Evolutionary conservation across 2,888 invertebrate species (phyloP), one percentile per base, ranked within the genome.

Genomic region (Tetranychus truncatus): DNA sequence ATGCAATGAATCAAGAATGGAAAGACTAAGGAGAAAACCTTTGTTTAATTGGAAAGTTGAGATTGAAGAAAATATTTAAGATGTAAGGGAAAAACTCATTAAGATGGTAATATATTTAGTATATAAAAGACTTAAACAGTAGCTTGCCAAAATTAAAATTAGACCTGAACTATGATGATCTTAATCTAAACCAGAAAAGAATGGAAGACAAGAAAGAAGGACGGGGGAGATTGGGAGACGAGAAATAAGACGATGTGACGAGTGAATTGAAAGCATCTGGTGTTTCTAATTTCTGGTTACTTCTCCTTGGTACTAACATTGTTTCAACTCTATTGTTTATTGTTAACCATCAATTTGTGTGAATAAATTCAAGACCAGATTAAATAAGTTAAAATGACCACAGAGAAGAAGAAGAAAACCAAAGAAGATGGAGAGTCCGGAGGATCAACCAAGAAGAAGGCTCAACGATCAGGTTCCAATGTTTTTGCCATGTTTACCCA

Each of bases 401-500:
- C 79, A 71, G 76, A 79, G 75, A 78, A 78, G 77, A 78, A 78
- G 76, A 78, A 78, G 77, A 78, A 75, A 71, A 78, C 74, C 55
- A 78, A 78, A 76, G 76, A 76, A 74, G 74, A 74, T 55, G 77
- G 74, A 45, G 77, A 76, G 11, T 75, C 72, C 18, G 55, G 69
- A 24, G 74, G 75, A 15, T 66, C 74, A n/a, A 76, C 78, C 0
- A 80, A 80, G 73, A 92, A 92, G 86, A 89, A 92, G 84, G 88
- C 91, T 83, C 79, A 80, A 76, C 79, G 80, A 75, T 77, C 80
- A 8, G 93, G 93, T 81, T 92, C 92, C 87, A 93, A 92, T 86
- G 93, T 94, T 84, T 94, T 94, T 88, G 92, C 93, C 83, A 92
- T 93, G 90, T 94, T 95, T 89, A 89, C 92, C 81, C 93, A 93